Evolutionary conservation across 2,113 vertebrate species (phyloP).

Genomic region (Oryzias javanicus): DNA sequence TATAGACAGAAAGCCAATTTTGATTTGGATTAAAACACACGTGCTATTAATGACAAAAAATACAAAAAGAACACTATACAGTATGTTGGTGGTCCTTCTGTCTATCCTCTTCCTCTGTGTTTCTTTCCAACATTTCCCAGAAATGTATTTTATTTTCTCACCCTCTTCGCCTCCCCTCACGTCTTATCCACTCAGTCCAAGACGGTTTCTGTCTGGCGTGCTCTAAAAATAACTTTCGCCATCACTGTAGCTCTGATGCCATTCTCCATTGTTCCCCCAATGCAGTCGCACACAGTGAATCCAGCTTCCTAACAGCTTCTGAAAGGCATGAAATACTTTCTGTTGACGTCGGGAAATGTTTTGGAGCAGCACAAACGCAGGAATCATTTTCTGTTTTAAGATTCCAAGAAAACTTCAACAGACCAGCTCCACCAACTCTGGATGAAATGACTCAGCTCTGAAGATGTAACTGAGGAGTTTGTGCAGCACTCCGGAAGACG

Average conservation of each 20-base stretch:
- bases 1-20: too few relatives aligned
- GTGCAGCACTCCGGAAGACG: conserved; percentile 15
- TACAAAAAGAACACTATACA: too few relatives aligned
- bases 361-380: conserved; percentile 10
- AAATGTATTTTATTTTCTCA: background rate
- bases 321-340: conserved; percentile 21
- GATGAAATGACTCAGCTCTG: conserved; percentile 3
- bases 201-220: conserved; percentile 39
- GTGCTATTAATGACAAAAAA: too few relatives aligned
- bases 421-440: background rate
- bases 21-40: too few relatives aligned
- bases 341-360: conserved; percentile 5
- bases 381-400: background rate
- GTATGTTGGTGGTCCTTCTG: too few relatives aligned
- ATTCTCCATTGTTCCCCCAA: conserved; percentile 45
- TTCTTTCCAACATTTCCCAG: background rate
- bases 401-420: background rate
- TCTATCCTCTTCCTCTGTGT: background rate
- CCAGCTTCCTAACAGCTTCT: background rate
- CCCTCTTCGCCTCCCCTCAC: conserved; percentile 11
- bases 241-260: conserved; percentile 44
- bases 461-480: conserved; percentile 9
- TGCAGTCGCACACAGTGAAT: background rate
- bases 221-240: conserved; percentile 68
- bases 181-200: conserved; percentile 25